Evolutionary conservation across 2,113 vertebrate genomes (phyloP).

Genomic region (Cacatua alba): DNA sequence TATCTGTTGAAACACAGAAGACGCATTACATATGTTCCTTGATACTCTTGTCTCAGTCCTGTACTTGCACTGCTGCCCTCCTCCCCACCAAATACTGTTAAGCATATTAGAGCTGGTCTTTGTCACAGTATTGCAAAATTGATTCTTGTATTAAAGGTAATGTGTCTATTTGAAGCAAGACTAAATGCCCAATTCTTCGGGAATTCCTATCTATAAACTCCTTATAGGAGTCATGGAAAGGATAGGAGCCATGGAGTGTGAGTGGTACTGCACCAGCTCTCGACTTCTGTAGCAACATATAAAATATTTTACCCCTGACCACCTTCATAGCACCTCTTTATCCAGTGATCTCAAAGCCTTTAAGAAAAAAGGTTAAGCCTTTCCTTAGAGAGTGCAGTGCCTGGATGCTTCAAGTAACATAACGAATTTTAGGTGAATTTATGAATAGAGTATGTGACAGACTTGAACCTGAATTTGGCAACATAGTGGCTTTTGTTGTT

Average conservation of each 20-base stretch:
- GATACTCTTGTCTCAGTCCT: background rate
- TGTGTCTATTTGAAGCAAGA: background rate
- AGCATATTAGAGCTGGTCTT: background rate
- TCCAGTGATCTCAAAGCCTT: background rate
- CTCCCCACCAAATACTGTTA: background rate
- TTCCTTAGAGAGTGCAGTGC: background rate
- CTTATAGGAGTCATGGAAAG: background rate
- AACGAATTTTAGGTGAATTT: background rate
- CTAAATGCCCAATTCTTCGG: background rate
- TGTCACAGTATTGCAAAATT: background rate
- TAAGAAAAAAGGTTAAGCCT: background rate
- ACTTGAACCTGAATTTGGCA: background rate
- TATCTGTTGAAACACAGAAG: background rate
- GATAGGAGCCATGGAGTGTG: background rate
- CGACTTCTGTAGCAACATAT: background rate
- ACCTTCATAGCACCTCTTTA: background rate
- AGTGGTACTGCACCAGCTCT: background rate
- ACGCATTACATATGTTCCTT: accelerated
- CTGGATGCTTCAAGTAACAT: background rate
- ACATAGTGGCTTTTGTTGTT: background rate
- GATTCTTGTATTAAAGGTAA: background rate
- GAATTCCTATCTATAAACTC: background rate
- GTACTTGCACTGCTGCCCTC: background rate
- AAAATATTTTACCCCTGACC: background rate
- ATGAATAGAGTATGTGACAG: background rate